Base-by-base conservation (phyloP, 2,888 invertebrate species). In the Diachrysia chrysitis region DNA sequence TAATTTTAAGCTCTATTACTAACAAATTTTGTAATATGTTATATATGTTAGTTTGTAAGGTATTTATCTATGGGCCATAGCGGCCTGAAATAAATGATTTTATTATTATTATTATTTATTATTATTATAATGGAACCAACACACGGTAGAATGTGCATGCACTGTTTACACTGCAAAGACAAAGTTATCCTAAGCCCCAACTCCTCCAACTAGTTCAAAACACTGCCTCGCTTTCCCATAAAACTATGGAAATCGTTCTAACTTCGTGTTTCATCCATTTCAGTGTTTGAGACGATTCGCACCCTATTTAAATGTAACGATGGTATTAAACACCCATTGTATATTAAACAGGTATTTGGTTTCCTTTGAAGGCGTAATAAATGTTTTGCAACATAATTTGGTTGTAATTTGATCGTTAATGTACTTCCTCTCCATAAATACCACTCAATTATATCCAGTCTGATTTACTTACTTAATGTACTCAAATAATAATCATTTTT, bases 171-270 rank as follows among this genome's bases (percentile, higher is more conserved):
- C 66, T 60, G 60, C 23, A 73, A 77, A 70, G 66, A 73, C 79
- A 74, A 83, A 83, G 66, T 82, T 77, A 3, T 51, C 17, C 51
- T 51, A 63, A 16, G 23, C 60, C 51, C 55, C 46, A 60, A 25
- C 60, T 63, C 60, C 53, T 32, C 23, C 62, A 59, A 69, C 37
- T 17, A 54, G 59, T 29, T 46, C 25, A 55, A 46, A 53, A 23
- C 12, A 37, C 54, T 53, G 14, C 63, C 69, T 61, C 57, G 63
- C 66, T 76, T 73, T 70, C 56, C 73, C 58, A 71, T 69, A 76
- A 82, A 85, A 85, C 79, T 83, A 80, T 73, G 46, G 69, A 73
- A 71, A 79, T 79, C 76, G 48, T 48, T 67, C 68, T 57, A 73
- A 65, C 51, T 73, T 67, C 23, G 16, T 23, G 10, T 63, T 23